These are phyloP conservation scores for Trichogramma evanescens DNA, from an alignment of 2,888 invertebrate genomes.

Conservation along the genomic window DNA sequence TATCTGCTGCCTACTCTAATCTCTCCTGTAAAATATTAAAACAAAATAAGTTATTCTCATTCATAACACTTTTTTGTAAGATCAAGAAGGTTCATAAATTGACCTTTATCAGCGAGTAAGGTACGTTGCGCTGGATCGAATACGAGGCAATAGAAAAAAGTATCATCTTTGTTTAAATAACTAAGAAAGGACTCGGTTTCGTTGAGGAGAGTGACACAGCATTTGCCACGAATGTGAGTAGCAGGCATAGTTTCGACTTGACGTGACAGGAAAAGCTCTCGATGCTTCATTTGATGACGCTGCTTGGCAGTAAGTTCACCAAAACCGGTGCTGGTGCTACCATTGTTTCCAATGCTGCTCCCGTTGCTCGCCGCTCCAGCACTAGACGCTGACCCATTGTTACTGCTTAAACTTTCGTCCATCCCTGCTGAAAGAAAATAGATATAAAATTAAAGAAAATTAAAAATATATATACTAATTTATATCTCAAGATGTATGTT, in stretches of 20 bases:
- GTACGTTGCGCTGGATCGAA: constrained; percentile 99
- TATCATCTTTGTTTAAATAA: constrained; percentile 97
- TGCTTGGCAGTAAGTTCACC: constrained; percentile 71
- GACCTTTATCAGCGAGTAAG: constrained; percentile 93
- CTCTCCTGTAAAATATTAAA: constrained; percentile 35
- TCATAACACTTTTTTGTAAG: too few species aligned
- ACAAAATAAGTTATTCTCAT: background rate
- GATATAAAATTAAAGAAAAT: background rate
- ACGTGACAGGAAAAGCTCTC: constrained; percentile 95
- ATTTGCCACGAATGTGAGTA: constrained; percentile 98
- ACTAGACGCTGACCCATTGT: background rate
- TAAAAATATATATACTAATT: background rate
- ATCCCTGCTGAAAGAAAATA: constrained; percentile 25
- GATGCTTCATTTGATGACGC: constrained; percentile 92
- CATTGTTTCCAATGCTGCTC: background rate
- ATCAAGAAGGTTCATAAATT: background rate
- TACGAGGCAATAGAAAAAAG: constrained; percentile 99
- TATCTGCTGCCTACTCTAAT: constrained; percentile 84
- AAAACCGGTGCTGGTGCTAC: constrained; percentile 47
- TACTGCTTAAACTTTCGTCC: constrained; percentile 30
- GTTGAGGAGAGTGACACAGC: constrained; percentile 96
- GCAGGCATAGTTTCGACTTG: constrained; percentile 97
- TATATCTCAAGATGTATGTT: background rate
- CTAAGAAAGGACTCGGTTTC: constrained; percentile 95
- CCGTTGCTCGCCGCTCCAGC: constrained; percentile 26